A percentile compares a stretch with the other conserved stretches of the same genome.
Conservation (phyloP, 2,888 invertebrate species). For the Leucophenga montana region DNA sequence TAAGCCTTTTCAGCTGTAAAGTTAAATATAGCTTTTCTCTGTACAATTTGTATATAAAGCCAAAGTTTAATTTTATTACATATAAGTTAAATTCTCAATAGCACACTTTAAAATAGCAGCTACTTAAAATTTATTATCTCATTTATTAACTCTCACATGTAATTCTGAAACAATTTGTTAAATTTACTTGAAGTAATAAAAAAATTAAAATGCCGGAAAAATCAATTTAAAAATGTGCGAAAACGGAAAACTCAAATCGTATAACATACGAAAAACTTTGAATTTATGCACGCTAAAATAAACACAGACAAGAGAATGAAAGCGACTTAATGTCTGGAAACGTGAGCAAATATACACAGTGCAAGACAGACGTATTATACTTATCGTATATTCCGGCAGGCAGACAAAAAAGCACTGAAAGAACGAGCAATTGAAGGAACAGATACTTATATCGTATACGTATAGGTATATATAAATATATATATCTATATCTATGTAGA, state of each 20-base stretch:
- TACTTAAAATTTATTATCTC: not conserved
- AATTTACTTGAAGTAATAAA: conserved; percentile 46
- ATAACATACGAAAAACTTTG: conserved; percentile 27
- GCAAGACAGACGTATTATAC: not conserved
- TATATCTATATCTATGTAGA: not conserved
- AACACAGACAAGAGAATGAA: conserved; percentile 38
- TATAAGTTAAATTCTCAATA: not conserved
- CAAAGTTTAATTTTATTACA: too few relatives aligned
- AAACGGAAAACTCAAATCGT: conserved; percentile 7
- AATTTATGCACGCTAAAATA: conserved; percentile 48
- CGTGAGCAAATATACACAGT: not conserved
- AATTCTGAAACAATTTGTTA: conserved; percentile 8
- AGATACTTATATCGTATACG: not conserved
- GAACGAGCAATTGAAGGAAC: not conserved
- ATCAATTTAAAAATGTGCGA: conserved; percentile 46
- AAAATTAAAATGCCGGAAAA: conserved; percentile 54
- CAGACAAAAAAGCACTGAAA: not conserved
- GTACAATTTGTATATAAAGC: too few relatives aligned
- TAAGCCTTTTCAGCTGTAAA: too few relatives aligned
- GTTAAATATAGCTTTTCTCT: too few relatives aligned
- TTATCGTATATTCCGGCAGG: not conserved
- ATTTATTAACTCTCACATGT: not conserved
- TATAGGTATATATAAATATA: too few relatives aligned
- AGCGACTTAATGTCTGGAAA: not conserved
- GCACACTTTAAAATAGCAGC: not conserved